Evolutionary conservation across 2,113 vertebrate genomes (phyloP).

Genomic region (Meleagris gallopavo): DNA sequence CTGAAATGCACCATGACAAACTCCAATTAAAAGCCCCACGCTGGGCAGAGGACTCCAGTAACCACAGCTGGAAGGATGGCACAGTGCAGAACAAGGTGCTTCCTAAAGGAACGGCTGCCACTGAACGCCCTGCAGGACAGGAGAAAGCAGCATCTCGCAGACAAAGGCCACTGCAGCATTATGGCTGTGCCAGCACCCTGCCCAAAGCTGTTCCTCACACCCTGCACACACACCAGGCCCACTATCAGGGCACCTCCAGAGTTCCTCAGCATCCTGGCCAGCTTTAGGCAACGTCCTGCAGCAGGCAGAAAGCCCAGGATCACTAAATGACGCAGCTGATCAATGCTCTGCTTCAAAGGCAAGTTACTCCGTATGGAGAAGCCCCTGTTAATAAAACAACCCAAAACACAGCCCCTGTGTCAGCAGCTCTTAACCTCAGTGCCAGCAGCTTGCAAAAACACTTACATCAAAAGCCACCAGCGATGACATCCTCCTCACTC

Average conservation of each 20-base stretch:
- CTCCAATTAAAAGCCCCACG: not conserved
- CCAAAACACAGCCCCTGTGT: not conserved
- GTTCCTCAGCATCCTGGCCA: not conserved
- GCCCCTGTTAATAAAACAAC: not conserved
- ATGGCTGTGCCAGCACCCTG: not conserved
- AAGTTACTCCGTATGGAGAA: not conserved
- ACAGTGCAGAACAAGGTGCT: not conserved
- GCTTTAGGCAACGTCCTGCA: not conserved
- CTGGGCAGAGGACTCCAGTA: not conserved
- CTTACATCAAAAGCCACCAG: rapidly evolving
- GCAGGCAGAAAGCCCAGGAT: not conserved
- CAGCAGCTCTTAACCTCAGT: not conserved
- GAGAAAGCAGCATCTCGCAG: not conserved
- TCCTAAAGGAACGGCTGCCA: not conserved
- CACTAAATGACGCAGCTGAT: rapidly evolving
- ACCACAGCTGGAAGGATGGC: rapidly evolving
- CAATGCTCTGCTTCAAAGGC: not conserved
- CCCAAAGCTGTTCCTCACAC: not conserved
- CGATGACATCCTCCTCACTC: not conserved
- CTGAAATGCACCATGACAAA: not conserved
- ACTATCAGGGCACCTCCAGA: rapidly evolving
- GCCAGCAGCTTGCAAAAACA: not conserved
- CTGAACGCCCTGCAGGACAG: rapidly evolving
- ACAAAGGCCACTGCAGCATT: not conserved
- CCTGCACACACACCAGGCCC: not conserved